These are phyloP conservation scores for Phoxinus phoxinus DNA, from an alignment of 2,113 vertebrate species.

Conservation along the genomic window DNA sequence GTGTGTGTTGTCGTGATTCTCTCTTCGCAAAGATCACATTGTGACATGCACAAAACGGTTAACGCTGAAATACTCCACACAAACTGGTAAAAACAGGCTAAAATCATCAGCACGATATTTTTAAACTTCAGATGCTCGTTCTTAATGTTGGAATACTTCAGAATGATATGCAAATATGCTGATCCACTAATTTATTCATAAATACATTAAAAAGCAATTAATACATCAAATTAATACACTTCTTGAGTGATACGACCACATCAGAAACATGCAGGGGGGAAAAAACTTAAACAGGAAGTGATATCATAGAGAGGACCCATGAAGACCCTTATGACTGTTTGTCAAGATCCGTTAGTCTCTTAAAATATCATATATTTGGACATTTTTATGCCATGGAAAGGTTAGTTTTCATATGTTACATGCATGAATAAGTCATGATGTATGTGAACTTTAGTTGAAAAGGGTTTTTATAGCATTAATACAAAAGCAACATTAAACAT, in stretches of 20 bases:
- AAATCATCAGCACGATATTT: no score
- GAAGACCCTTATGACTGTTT: background rate
- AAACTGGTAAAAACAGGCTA: no score
- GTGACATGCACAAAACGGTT: no score
- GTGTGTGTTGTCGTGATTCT: no score
- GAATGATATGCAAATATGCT: background rate
- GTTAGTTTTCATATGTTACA: background rate
- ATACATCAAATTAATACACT: background rate
- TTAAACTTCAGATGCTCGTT: no score
- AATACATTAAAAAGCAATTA: background rate
- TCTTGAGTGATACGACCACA: background rate
- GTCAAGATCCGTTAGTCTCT: background rate
- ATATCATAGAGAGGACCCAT: background rate
- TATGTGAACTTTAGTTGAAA: background rate
- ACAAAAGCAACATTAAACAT: background rate
- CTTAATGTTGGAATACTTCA: background rate
- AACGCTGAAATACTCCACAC: no score
- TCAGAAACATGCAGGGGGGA: background rate
- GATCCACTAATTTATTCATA: background rate
- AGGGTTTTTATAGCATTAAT: background rate
- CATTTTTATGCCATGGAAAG: background rate
- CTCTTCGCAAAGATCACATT: no score
- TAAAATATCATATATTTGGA: background rate
- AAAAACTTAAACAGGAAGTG: background rate
- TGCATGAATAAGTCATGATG: background rate